Evolutionary conservation across 2,888 invertebrate genomes (phyloP).

Genomic region (Leistus spinibarbis): DNA sequence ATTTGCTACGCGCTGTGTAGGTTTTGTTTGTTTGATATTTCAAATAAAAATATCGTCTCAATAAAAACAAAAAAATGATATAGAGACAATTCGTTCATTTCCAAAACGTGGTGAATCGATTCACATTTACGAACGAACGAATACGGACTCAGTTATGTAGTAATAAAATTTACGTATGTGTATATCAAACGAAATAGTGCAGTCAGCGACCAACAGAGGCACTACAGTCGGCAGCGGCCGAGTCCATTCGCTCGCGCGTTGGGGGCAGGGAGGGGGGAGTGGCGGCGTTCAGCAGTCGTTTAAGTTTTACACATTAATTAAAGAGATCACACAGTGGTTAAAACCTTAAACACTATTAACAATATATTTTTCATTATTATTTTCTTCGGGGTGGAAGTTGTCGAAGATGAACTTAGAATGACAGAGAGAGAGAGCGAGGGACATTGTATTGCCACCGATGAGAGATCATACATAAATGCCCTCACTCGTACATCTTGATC

Average conservation of each 20-base stretch:
- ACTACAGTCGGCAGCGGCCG: slow-evolving; percentile 21
- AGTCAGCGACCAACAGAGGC: slow-evolving; percentile 22
- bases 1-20: not conserved
- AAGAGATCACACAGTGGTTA: slow-evolving; percentile 23
- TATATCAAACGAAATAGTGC: slow-evolving; percentile 13
- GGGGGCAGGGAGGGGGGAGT: not conserved
- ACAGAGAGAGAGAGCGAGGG: too few species aligned
- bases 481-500: not conserved
- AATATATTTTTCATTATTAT: slow-evolving; percentile 7
- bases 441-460: not conserved
- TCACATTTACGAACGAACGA: not conserved
- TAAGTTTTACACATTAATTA: slow-evolving; percentile 19
- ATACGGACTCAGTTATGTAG: not conserved
- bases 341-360: slow-evolving; percentile 19
- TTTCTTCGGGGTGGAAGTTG: not conserved
- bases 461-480: not conserved
- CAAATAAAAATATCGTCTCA: not conserved
- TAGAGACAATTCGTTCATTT: not conserved
- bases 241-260: slow-evolving; percentile 12
- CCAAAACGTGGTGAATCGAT: not conserved
- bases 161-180: slow-evolving; percentile 7
- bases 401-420: not conserved
- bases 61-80: not conserved
- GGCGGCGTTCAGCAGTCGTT: slow-evolving; percentile 11
- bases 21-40: not conserved